phyloP scores from a whole-genome alignment of 2,888 invertebrate genomes.

The Ommatoiulus sabulosus region DNA sequence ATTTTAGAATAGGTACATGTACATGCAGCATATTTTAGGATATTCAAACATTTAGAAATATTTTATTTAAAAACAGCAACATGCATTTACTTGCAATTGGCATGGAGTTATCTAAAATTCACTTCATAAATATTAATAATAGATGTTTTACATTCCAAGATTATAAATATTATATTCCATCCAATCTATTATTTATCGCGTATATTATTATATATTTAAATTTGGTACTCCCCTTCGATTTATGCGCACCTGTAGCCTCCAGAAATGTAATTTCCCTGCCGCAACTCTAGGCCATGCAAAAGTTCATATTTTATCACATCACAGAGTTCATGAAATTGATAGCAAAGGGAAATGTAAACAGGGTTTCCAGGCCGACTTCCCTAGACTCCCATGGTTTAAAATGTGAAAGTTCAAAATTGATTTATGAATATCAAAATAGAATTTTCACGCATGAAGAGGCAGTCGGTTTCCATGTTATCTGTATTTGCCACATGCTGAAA shows the following conservation, averaged over 20 bases:
- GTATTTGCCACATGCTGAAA: conserved; percentile 30
- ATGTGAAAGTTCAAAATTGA: conserved; percentile 43
- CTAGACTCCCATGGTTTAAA: background rate
- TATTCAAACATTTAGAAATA: too few relatives aligned
- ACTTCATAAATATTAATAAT: background rate
- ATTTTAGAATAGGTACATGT: too few relatives aligned
- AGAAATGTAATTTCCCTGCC: background rate
- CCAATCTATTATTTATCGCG: background rate
- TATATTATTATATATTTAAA: background rate
- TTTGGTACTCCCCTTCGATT: background rate
- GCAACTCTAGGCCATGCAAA: background rate
- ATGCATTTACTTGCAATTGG: too few relatives aligned
- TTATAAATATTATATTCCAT: background rate
- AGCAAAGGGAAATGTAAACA: conserved; percentile 17
- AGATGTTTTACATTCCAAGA: background rate
- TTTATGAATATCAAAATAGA: conserved; percentile 40
- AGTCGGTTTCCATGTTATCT: conserved; percentile 30
- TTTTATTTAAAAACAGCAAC: too few relatives aligned
- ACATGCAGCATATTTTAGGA: too few relatives aligned
- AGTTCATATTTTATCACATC: background rate
- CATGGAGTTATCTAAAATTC: too few relatives aligned
- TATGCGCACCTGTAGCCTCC: background rate
- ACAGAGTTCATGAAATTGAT: conserved; percentile 10
- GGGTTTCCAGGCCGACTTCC: background rate
- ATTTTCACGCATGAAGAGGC: conserved; percentile 7